Conservation (phyloP, 2,797 vertebrate species). For the Enoplosus armatus region DNA sequence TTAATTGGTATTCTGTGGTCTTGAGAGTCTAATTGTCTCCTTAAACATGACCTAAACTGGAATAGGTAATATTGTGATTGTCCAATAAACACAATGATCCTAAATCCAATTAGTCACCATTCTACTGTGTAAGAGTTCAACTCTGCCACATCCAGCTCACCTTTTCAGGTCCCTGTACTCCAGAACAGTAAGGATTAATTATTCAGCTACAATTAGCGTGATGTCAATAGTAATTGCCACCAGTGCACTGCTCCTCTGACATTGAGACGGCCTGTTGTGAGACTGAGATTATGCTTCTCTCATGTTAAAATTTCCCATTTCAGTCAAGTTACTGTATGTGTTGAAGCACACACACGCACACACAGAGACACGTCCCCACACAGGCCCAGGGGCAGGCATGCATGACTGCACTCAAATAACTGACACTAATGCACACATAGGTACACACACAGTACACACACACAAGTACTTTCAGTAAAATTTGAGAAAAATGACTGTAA, state of each 20-base stretch:
- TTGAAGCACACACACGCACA: slow-evolving; percentile 13
- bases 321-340: slow-evolving; percentile 58
- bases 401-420: slow-evolving; percentile 51
- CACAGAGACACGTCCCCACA: slow-evolving; percentile 8
- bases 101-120: slow-evolving; percentile 67
- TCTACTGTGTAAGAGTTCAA: slow-evolving; percentile 50
- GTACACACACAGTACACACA: slow-evolving; percentile 21
- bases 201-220: slow-evolving; percentile 83
- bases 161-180: slow-evolving; percentile 57
- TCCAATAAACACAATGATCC: slow-evolving; percentile 59
- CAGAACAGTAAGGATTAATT: slow-evolving; percentile 77
- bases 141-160: slow-evolving; percentile 61
- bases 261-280: slow-evolving; percentile 68
- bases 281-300: slow-evolving; percentile 54
- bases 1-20: slow-evolving; percentile 46
- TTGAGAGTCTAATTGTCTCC: slow-evolving; percentile 46
- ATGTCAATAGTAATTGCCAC: slow-evolving; percentile 83
- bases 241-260: slow-evolving; percentile 75
- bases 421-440: slow-evolving; percentile 31
- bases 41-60: slow-evolving; percentile 55
- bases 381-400: slow-evolving; percentile 25
- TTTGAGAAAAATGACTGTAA: slow-evolving; percentile 32
- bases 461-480: slow-evolving; percentile 10
- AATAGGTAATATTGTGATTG: slow-evolving; percentile 53
- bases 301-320: slow-evolving; percentile 70